A percentile compares a stretch with the other conserved stretches of the same genome.
Evolutionary conservation across 2,113 vertebrate genomes (phyloP).

Genomic region (Danio rerio): GRCz12tu NC_133191.1:34445501-34446000

Average conservation of each 20-base stretch:
- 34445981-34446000: slow-evolving; percentile 18
- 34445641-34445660: no score
- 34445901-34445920: slow-evolving; percentile 40
- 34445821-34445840: slow-evolving; percentile 50
- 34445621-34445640: no score
- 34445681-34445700: neutral
- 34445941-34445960: neutral
- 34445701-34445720: slow-evolving; percentile 2
- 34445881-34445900: slow-evolving; percentile 39
- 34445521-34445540: no score
- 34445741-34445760: slow-evolving; percentile 40
- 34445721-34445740: slow-evolving; percentile 28
- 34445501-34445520: no score
- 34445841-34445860: slow-evolving; percentile 33
- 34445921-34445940: slow-evolving; percentile 2
- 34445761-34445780: slow-evolving; percentile 37
- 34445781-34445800: slow-evolving; percentile 30
- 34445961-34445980: slow-evolving; percentile 4
- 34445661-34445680: no score
- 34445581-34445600: no score
- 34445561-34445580: no score
- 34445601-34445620: no score
- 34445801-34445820: slow-evolving; percentile 50
- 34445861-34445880: slow-evolving; percentile 30
- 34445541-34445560: no score